Evolutionary conservation across 2,113 vertebrate species (phyloP).

Genomic region (Emydura subglobosa): DNA sequence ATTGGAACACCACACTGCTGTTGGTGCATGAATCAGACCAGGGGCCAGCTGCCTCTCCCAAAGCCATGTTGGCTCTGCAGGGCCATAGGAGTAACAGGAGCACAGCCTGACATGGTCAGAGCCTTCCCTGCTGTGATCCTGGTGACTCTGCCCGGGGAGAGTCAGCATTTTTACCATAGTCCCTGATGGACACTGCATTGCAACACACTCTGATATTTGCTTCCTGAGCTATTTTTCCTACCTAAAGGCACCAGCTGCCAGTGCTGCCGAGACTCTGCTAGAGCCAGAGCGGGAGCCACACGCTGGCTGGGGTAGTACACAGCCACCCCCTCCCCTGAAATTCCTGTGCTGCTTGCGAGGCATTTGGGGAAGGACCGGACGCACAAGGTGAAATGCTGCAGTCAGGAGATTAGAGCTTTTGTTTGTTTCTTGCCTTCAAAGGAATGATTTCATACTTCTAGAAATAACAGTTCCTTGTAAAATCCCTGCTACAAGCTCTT

Average conservation of each 20-base stretch:
- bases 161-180: neutral
- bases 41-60: neutral
- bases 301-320: neutral
- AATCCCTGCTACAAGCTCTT: slow-evolving; percentile 63
- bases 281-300: fast-evolving
- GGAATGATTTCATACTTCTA: slow-evolving; percentile 61
- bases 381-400: slow-evolving; percentile 68
- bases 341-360: neutral
- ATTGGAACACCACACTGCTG: neutral
- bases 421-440: slow-evolving; percentile 49
- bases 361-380: neutral
- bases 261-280: neutral
- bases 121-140: no score
- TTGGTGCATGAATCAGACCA: neutral
- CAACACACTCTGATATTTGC: neutral
- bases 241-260: fast-evolving
- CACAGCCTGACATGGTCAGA: neutral
- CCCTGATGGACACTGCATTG: neutral
- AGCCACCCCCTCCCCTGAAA: neutral
- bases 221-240: fast-evolving
- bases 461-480: slow-evolving; percentile 64
- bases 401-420: slow-evolving; percentile 58
- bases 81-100: neutral
- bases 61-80: neutral
- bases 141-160: fast-evolving